Conservation (phyloP, 2,797 vertebrate species). For the Muscicapa striata region DNA sequence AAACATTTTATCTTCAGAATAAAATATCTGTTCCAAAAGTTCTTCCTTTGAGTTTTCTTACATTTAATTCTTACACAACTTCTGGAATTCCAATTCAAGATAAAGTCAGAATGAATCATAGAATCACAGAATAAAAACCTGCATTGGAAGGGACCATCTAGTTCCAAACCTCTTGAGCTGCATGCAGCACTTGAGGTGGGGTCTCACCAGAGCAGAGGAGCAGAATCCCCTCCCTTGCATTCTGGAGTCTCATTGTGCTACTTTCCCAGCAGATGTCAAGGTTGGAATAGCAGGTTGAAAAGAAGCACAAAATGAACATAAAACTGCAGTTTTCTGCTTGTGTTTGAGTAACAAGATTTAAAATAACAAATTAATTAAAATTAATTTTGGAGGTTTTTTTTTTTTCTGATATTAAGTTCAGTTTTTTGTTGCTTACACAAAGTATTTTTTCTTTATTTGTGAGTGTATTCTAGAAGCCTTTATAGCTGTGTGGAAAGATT, state of each 20-base stretch:
- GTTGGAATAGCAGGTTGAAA: background rate
- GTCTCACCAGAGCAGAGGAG: background rate
- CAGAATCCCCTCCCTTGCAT: background rate
- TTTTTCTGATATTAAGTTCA: background rate
- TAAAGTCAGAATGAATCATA: background rate
- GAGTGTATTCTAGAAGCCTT: background rate
- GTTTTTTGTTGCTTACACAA: background rate
- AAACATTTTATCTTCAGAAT: background rate
- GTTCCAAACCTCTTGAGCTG: background rate
- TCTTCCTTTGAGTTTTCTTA: background rate
- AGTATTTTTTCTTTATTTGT: background rate
- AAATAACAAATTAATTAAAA: background rate
- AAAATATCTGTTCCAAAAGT: background rate
- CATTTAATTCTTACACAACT: background rate
- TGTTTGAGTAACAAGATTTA: background rate
- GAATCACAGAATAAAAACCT: background rate
- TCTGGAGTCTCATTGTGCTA: background rate
- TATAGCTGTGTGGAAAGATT: background rate
- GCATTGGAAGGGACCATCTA: background rate
- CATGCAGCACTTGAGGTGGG: too few relatives aligned
- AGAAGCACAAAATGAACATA: background rate
- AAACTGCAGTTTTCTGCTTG: background rate
- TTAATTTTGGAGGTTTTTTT: rapidly evolving
- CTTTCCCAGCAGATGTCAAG: background rate
- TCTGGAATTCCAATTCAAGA: background rate